phyloP scores from a whole-genome alignment of 2,797 vertebrate genomes.

The Cyclura pinguis region DNA sequence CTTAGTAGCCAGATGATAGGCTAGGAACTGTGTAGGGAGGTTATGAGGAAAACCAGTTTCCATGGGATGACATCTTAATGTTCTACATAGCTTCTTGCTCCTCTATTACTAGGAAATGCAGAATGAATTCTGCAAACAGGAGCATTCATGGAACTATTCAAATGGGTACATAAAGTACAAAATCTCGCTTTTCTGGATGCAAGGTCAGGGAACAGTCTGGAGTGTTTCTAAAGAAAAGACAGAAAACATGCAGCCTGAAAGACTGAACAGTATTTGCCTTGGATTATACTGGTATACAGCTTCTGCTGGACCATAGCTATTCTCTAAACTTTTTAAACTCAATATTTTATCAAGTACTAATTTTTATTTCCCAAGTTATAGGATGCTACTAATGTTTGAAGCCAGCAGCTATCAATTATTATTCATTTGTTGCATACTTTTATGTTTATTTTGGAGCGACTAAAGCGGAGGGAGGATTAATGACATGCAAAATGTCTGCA shows the following conservation, averaged over 20 bases:
- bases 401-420: slow-evolving; percentile 15
- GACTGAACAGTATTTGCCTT: not conserved
- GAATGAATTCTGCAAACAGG: not conserved
- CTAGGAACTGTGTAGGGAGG: not conserved
- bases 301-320: not conserved
- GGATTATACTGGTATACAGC: not conserved
- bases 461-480: slow-evolving; percentile 19
- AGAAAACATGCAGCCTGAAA: not conserved
- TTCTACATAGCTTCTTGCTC: not conserved
- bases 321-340: not conserved
- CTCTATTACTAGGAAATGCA: not conserved
- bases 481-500: slow-evolving; percentile 1
- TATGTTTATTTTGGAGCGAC: slow-evolving; percentile 13
- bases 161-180: not conserved
- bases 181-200: not conserved
- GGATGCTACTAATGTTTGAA: not conserved
- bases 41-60: not conserved
- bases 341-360: slow-evolving; percentile 16
- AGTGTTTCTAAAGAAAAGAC: not conserved
- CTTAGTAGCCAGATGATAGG: not conserved
- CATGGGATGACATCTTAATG: not conserved
- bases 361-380: not conserved
- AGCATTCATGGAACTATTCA: not conserved
- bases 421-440: slow-evolving; percentile 9
- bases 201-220: not conserved